phyloP scores from a whole-genome alignment of 2,113 vertebrate genomes.

The Saccopteryx leptura region DNA sequence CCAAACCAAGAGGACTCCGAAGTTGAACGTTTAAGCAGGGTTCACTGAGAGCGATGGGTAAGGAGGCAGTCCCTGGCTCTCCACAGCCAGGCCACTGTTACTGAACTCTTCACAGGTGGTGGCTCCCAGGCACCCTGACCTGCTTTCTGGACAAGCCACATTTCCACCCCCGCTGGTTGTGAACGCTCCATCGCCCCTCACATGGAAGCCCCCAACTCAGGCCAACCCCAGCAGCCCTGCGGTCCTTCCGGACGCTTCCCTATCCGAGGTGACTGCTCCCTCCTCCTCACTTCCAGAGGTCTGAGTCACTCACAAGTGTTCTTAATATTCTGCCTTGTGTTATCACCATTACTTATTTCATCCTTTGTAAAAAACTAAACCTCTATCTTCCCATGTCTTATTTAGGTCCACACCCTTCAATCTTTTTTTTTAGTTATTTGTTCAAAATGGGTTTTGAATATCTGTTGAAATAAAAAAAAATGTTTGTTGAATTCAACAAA shows the following conservation, averaged over 20 bases:
- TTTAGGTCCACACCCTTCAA: background rate
- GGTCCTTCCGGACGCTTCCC: background rate
- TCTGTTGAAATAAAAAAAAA: slow-evolving; percentile 52
- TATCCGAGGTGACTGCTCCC: background rate
- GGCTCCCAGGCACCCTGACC: background rate
- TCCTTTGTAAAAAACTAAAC: background rate
- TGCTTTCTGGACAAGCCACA: background rate
- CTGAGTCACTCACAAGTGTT: background rate
- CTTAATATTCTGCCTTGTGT: background rate
- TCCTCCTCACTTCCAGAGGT: background rate
- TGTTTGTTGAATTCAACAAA: slow-evolving; percentile 21
- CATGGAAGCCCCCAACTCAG: background rate
- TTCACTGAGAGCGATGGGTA: background rate
- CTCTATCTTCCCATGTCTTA: slow-evolving; percentile 8
- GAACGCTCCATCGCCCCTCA: background rate
- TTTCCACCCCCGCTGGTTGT: background rate
- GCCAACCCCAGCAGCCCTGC: background rate
- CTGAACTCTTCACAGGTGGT: background rate
- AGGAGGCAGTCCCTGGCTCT: background rate
- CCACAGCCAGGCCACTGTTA: background rate
- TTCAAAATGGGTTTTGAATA: slow-evolving; percentile 45
- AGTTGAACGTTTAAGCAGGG: background rate
- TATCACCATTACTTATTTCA: background rate
- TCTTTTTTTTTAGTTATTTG: background rate
- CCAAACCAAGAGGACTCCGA: background rate